phyloP scores from a whole-genome alignment of 1,140 invertebrate genomes.

The Propsilocerus akamusi region DNA sequence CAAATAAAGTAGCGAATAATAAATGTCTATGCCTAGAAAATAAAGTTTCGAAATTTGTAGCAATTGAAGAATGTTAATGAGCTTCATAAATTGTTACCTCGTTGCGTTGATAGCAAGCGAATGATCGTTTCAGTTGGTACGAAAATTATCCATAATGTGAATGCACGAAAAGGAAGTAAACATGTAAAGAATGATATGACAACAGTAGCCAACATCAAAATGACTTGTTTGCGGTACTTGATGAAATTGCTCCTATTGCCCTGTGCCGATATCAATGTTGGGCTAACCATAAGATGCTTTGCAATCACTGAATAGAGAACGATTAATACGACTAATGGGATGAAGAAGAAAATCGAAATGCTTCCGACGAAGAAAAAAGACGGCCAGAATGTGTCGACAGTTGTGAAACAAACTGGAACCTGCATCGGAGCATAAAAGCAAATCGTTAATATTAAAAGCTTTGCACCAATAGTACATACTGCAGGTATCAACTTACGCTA shows the following conservation, averaged over 20 bases:
- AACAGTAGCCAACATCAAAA: conserved; percentile 76
- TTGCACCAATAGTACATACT: too few relatives aligned
- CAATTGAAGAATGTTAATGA: not conserved
- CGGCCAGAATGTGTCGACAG: conserved; percentile 50
- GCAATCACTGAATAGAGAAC: conserved; percentile 69
- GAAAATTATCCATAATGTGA: conserved; percentile 70
- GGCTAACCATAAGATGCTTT: conserved; percentile 52
- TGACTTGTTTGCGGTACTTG: conserved; percentile 55
- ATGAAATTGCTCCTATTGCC: conserved; percentile 12
- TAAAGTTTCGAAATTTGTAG: conserved; percentile 4
- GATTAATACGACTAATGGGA: conserved; percentile 61
- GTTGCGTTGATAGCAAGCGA: not conserved
- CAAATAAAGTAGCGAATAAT: conserved; percentile 72
- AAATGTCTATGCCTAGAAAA: conserved; percentile 47
- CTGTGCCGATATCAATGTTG: conserved; percentile 12
- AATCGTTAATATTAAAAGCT: too few relatives aligned
- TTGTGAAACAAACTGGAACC: conserved; percentile 53
- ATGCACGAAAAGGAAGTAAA: conserved; percentile 65
- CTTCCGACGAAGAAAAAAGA: conserved; percentile 59
- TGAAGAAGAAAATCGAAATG: conserved; percentile 63
- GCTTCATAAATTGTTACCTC: not conserved
- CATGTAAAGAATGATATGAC: conserved; percentile 83
- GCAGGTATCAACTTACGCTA: not conserved
- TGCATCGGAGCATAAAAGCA: conserved; percentile 10
- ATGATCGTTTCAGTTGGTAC: conserved; percentile 40